phyloP scores from a whole-genome alignment of 2,888 invertebrate genomes.

The Lottia gigantea region DNA sequence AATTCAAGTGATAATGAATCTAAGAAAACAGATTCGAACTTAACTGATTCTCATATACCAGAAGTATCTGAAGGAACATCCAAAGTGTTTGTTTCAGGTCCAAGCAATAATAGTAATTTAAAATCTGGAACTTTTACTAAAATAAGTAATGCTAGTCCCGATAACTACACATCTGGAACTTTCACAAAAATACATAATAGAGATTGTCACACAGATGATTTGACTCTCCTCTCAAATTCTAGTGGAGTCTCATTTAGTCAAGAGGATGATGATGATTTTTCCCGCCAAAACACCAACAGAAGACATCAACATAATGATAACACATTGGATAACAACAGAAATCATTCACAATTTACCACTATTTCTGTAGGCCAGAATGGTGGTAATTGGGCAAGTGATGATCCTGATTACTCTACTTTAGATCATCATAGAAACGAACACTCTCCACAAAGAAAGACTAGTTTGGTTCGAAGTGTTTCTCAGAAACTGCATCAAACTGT shows the following conservation, averaged over 20 bases:
- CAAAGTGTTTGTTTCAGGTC: background rate
- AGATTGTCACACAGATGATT: background rate
- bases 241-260: slow-evolving; percentile 6
- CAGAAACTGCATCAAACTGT: slow-evolving; percentile 1
- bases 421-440: background rate
- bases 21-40: background rate
- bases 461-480: slow-evolving; percentile 1
- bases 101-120: background rate
- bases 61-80: background rate
- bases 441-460: background rate
- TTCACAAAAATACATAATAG: background rate
- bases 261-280: background rate
- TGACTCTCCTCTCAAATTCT: background rate
- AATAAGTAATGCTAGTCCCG: background rate
- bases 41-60: background rate
- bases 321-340: background rate
- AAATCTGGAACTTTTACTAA: background rate
- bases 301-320: background rate
- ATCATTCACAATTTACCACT: background rate
- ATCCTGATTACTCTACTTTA: background rate
- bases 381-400: slow-evolving; percentile 1
- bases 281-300: background rate
- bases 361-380: background rate
- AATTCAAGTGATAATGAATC: background rate
- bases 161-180: background rate